Base-by-base conservation (phyloP, 2,113 vertebrate genomes). In the Antigone vipio region DNA sequence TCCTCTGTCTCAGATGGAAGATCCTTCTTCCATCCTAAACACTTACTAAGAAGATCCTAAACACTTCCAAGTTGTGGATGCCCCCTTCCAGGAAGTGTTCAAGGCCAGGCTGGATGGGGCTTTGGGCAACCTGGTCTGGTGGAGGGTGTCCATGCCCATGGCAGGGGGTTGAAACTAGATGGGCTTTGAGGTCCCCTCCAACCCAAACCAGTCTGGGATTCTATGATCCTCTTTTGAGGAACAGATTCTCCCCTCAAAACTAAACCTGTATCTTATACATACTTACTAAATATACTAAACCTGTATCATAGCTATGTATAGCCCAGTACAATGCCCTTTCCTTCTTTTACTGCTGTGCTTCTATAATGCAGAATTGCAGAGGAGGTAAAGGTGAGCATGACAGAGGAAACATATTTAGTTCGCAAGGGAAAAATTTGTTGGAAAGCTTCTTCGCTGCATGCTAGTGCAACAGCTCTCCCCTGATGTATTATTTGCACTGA, bases 221-320 rank as follows among this genome's bases (percentile, higher is more conserved):
- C 27, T 27, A 29, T 9, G 11, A 7, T 29, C 8, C 8, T 78
- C 35, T 56, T 64, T 55, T 42, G 5, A 85, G 6, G 19, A 78
- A 40, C 17, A 40, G 18, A 78, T 63, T 85, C 26, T 59, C 12
- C 6, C 24, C 23, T 50, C 13, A 67, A 67, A 87, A 62, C 11
- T 16, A 44, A 74, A 49, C 0, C 1, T 0, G 0, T 47, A 34
- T 7, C 7, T 56, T 38, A 35, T 1, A 53, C 0, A 0, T 56
- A 34, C 30, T 83, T 67, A 71, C 22, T 66, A 75, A 79, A 67
- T 53, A 38, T 19, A 42, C 3, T 60, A 69, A 85, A 52, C 11
- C 7, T n/a, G 1, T 27, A 24, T 32, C 17, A n/a, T 18, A 67
- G 8, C 2, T 38, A 49, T 22, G 56, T 74, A 40, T 27, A 75